Base-by-base conservation (phyloP, 2,797 vertebrate genomes). In the Columba guinea region DNA sequence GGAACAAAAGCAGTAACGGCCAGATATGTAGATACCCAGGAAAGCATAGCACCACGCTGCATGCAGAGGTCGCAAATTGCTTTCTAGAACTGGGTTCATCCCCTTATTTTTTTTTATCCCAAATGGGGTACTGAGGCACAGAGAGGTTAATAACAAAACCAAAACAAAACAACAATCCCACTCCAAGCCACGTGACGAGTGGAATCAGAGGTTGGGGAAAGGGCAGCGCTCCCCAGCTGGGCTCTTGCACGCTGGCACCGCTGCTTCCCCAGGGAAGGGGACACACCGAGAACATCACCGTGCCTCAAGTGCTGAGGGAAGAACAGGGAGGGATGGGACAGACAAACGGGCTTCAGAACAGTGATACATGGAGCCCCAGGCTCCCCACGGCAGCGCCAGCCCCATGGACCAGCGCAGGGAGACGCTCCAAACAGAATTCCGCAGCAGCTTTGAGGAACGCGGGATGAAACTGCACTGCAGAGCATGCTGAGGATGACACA, bases 341-440 rank as follows among this genome's bases (percentile, higher is more conserved):
- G 34, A 71, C 41, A 22, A 60, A 84, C 0, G 1, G 23, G 39
- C 1, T 2, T 12, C 5, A 34, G 9, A 90, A 44, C 2, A 1
- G 44, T 39, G 32, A 69, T 11, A 3, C 12, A 55, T 3, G 0
- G 0, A 62, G 49, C 32, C 32, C 28, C 6, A 10, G 5, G 11
- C 32, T 30, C 19, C 41, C 26, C 1, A 0, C 17, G 41, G 74
- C 34, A 53, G 48, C 18, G 20, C 21, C 48, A 46, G 44, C 6
- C 11, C 24, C 13, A 5, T 0, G 0, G 39, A 35, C 8, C 6
- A 12, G 24, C 58, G 56, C 3, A 2, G 37, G 0, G 2, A 37
- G 56, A 56, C 44, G 22, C 37, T 59, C 44, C 21, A 10, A 63
- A 28, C 19, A 20, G 18, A 46, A 46, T 46, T 46, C 19, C 19